Percentiles rank a stretch among this genome's conserved stretches.
These are phyloP conservation scores for Momotus momota DNA, from an alignment of 2,797 vertebrate species.

Conservation along the genomic window DNA sequence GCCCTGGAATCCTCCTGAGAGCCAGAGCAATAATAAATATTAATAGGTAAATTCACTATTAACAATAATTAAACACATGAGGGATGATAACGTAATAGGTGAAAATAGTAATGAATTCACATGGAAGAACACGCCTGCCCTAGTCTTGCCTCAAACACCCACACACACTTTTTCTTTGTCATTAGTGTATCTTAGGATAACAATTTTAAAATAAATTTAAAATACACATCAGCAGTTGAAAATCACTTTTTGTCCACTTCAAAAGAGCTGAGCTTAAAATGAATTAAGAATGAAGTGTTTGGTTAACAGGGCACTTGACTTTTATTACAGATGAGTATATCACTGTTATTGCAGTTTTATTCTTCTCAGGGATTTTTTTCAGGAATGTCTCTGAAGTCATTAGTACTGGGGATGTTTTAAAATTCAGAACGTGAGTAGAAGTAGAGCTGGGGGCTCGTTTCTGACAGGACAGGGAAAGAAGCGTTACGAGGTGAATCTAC, in stretches of 20 bases:
- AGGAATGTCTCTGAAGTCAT: not conserved
- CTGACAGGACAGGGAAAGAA: not conserved
- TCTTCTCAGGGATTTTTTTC: not conserved
- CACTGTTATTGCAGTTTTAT: not conserved
- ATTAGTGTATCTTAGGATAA: not conserved
- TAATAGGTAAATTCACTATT: not conserved
- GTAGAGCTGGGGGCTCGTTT: not conserved
- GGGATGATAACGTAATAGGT: not conserved
- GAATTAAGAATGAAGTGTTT: slow-evolving; percentile 19
- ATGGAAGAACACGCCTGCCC: not conserved
- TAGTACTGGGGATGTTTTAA: not conserved
- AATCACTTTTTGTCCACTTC: not conserved
- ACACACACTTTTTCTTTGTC: not conserved
- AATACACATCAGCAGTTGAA: not conserved
- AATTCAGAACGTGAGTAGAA: not conserved
- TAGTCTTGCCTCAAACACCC: not conserved
- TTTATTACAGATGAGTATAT: not conserved
- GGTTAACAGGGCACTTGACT: slow-evolving; percentile 5
- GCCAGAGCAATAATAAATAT: not conserved
- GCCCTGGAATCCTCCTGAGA: not conserved
- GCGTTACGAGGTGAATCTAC: not conserved
- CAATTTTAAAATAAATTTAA: not conserved
- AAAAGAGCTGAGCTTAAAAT: not conserved
- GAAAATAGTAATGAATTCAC: not conserved
- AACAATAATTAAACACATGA: not conserved